Evolutionary conservation across 2,113 vertebrate species (phyloP), one percentile per base, ranked within the genome.

Genomic region (Rhinopomastus cyanomelas): DNA sequence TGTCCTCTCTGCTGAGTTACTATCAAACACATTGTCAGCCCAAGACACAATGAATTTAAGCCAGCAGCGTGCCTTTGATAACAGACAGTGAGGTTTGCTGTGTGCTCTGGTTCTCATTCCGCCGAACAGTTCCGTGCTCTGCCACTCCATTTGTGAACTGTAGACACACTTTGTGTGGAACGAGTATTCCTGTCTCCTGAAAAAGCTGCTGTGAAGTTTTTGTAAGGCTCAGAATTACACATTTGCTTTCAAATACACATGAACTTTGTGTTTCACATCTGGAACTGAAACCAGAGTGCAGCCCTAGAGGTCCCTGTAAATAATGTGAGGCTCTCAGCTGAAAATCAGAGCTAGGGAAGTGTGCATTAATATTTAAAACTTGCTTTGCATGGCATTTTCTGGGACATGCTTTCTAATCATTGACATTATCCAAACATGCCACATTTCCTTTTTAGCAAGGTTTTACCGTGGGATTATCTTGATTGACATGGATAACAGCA

Each of bases 311-410:
- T 78, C 71, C 74, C 69, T 0, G 39, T 67, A 89, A 88, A 86
- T 75, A 88, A 83, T 59, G 71, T 83, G 65, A 91, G 76, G 78
- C n/a, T 55, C 48, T 78, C 25, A 17, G 46, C 37, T 81, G 77
- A 81, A 81, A 77, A 26, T 67, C n/a, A 89, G 75, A 55, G 34
- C 48, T 89, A 53, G 78, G 67, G 72, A 86, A 87, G 72, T 16
- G 36, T 65, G 46, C 69, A 85, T 87, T 93, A 75, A 88, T 91
- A 89, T 91, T 95, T 95, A 91, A 96, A 42, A 94, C 62, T 91
- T 86, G 56, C 68, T 76, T 90, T 74, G 36, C 72, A 68, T 90
- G 49, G 53, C 65, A 82, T 72, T 90, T 87, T 72, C 66, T 89
- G 81, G 77, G 76, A 86, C 77, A 64, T 87, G 26, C 87, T 96